These are phyloP conservation scores for Scytalopus superciliaris DNA, from an alignment of 2,113 vertebrate genomes.

Conservation along the genomic window DNA sequence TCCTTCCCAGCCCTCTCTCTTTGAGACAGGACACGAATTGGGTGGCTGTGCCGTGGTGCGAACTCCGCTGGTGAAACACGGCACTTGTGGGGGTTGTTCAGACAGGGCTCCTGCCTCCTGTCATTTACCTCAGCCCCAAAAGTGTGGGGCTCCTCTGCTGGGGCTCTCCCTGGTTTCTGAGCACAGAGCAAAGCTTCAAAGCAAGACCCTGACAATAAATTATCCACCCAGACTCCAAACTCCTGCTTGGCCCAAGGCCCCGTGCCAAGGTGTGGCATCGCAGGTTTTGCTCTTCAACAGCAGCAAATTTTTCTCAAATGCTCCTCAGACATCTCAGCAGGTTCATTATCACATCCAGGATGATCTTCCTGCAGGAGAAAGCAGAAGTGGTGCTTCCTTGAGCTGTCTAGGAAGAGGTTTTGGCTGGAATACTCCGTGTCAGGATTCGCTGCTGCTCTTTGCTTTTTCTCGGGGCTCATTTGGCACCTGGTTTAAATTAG, in stretches of 20 bases:
- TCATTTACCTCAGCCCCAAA: not conserved
- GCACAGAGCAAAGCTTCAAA: not conserved
- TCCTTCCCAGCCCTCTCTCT: not conserved
- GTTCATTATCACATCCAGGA: not conserved
- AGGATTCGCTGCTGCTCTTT: not conserved
- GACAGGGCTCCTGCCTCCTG: not conserved
- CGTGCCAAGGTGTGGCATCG: not conserved
- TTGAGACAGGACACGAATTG: not conserved
- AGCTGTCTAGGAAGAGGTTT: not conserved
- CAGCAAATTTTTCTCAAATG: not conserved
- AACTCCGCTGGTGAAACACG: not conserved
- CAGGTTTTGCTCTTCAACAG: not conserved
- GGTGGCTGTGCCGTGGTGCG: not conserved
- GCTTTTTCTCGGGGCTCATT: not conserved
- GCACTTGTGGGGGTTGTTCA: not conserved
- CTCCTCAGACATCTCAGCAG: not conserved
- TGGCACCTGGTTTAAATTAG: not conserved
- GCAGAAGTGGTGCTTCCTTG: not conserved
- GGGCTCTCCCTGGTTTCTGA: not conserved
- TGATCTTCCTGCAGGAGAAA: not conserved
- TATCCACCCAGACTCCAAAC: not conserved
- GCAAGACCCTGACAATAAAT: not conserved
- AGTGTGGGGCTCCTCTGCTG: not conserved
- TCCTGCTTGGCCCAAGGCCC: not conserved
- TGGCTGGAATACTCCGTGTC: not conserved